phyloP scores from a whole-genome alignment of 2,113 vertebrate genomes.

The Montifringilla adamsi region DNA sequence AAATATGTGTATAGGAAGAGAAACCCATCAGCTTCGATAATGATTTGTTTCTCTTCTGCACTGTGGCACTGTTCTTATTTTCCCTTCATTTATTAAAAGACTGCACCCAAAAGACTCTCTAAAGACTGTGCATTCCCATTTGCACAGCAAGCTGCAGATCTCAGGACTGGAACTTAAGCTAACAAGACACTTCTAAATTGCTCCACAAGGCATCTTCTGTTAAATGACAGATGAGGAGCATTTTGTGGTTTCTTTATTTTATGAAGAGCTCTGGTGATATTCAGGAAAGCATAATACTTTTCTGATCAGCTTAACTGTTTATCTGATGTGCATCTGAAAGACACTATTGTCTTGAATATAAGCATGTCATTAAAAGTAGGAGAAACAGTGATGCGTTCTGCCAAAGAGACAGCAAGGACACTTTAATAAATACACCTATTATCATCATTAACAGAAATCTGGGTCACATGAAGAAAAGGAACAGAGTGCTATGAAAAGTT shows the following conservation, averaged over 20 bases:
- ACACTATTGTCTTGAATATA: conserved; percentile 12
- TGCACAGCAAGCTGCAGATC: neutral
- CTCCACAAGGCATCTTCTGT: neutral
- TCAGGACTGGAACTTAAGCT: neutral
- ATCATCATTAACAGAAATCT: conserved; percentile 24
- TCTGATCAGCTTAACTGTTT: conserved; percentile 12
- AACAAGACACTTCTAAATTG: neutral
- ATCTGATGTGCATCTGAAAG: conserved; percentile 44
- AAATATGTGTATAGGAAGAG: neutral
- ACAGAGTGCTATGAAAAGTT: neutral
- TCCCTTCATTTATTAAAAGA: neutral
- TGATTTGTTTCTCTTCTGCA: neutral
- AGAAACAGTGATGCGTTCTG: neutral
- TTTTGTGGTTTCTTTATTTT: conserved; percentile 13
- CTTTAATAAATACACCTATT: conserved; percentile 21
- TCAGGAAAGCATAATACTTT: neutral
- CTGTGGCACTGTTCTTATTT: neutral
- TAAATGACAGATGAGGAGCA: neutral
- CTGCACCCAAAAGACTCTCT: neutral
- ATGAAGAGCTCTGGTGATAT: neutral
- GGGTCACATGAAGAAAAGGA: conserved; percentile 10
- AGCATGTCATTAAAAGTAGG: neutral
- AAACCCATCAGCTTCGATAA: neutral
- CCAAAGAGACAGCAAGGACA: neutral
- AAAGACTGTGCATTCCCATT: neutral